A percentile compares a stretch with the other conserved stretches of the same genome.
Evolutionary conservation across 1,140 invertebrate species (phyloP).

Genomic region (Cydia splendana): DNA sequence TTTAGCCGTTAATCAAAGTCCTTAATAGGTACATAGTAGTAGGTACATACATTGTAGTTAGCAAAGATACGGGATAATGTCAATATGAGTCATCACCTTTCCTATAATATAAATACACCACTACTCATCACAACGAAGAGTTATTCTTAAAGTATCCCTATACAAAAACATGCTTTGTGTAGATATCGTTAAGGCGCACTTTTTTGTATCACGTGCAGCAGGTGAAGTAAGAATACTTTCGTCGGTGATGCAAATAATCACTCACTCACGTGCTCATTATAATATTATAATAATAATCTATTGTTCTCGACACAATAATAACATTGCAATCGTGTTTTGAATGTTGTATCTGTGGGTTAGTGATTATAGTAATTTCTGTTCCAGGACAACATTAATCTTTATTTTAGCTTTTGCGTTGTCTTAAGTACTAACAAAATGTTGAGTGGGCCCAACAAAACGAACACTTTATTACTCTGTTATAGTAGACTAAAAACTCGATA

Average conservation of each 20-base stretch:
- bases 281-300: conserved; percentile 51
- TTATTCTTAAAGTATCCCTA: not conserved
- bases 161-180: not conserved
- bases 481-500: no score
- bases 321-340: conserved; percentile 42
- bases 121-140: not conserved
- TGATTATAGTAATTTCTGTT: conserved; percentile 28
- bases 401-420: not conserved
- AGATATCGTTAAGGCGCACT: not conserved
- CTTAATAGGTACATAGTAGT: no score
- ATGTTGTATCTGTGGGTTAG: conserved; percentile 37
- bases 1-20: no score
- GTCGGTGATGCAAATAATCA: conserved; percentile 41
- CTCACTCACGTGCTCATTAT: conserved; percentile 33
- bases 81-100: not conserved
- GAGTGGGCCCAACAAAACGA: no score
- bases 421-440: not conserved
- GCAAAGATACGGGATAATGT: not conserved
- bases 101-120: not conserved
- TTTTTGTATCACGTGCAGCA: not conserved
- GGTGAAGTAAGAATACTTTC: conserved; percentile 20
- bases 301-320: conserved; percentile 49
- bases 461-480: no score
- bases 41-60: not conserved
- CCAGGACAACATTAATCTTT: not conserved